Conservation (phyloP, 2,113 vertebrate species). For the Triplophysa tibetana region DNA sequence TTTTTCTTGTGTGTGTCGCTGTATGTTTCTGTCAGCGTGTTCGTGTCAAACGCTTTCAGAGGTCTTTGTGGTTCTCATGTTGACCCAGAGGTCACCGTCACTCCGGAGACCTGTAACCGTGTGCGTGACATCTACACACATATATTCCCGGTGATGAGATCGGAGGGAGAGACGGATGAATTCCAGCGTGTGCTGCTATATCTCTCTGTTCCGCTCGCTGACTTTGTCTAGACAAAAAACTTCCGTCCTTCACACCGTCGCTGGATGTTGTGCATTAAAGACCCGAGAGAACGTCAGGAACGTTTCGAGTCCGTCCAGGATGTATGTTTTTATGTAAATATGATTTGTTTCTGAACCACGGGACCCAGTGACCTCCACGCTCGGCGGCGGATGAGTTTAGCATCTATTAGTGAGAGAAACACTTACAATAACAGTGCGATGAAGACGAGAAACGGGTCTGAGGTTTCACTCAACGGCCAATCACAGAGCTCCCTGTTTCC, state of each 20-base stretch:
- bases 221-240: conserved; percentile 27
- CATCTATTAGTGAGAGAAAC: neutral
- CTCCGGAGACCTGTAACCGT: neutral
- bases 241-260: neutral
- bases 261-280: neutral
- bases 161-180: neutral
- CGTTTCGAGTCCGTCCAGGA: neutral
- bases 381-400: neutral
- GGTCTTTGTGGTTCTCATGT: neutral
- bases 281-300: neutral
- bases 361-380: neutral
- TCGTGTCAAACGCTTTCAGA: neutral
- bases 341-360: neutral
- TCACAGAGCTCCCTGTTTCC: conserved; percentile 20
- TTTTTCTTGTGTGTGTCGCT: neutral
- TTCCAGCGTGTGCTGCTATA: conserved; percentile 28
- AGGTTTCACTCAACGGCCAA: conserved; percentile 9
- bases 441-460: neutral
- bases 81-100: neutral
- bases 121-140: conserved; percentile 14
- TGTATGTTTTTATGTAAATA: conserved; percentile 7
- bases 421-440: neutral
- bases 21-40: neutral
- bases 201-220: conserved; percentile 33
- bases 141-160: neutral